Evolutionary conservation across 2,797 vertebrate genomes (phyloP).

Genomic region (Spatula clypeata): DNA sequence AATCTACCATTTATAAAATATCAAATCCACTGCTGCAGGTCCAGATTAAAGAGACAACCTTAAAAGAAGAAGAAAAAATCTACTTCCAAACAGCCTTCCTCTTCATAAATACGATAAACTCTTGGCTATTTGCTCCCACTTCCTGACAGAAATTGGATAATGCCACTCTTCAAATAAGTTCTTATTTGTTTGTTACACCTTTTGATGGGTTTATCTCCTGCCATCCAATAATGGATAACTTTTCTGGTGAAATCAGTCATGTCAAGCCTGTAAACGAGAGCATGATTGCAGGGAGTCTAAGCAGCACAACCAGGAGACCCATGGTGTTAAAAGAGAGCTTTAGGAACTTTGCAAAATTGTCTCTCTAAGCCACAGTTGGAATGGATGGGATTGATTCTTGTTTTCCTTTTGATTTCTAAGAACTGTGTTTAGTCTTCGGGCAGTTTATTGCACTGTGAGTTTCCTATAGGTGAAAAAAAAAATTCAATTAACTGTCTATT

Average conservation of each 20-base stretch:
- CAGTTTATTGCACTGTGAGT: not conserved
- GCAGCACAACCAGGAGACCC: not conserved
- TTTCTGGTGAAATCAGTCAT: conserved; percentile 62
- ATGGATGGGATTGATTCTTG: conserved; percentile 40
- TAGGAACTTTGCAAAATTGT: conserved; percentile 45
- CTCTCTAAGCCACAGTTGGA: conserved; percentile 6
- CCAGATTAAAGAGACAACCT: conserved; percentile 71
- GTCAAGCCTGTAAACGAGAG: conserved; percentile 54
- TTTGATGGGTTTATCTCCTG: conserved; percentile 77
- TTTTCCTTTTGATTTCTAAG: conserved; percentile 51
- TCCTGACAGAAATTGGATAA: conserved; percentile 74
- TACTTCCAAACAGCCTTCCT: conserved; percentile 47
- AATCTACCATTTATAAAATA: conserved; percentile 65
- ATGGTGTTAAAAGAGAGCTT: conserved; percentile 23
- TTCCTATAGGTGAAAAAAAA: conserved; percentile 7
- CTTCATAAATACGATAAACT: conserved; percentile 63
- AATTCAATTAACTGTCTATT: not conserved
- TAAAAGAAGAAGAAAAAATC: conserved; percentile 37
- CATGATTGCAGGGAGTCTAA: conserved; percentile 16
- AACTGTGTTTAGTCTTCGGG: not conserved
- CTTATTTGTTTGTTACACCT: conserved; percentile 68
- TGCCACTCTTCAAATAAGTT: conserved; percentile 72
- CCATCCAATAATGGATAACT: conserved; percentile 64
- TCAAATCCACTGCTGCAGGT: conserved; percentile 61
- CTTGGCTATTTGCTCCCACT: conserved; percentile 54